Conservation (phyloP, 2,888 invertebrate species). For the Platerodrilus igneus region DNA sequence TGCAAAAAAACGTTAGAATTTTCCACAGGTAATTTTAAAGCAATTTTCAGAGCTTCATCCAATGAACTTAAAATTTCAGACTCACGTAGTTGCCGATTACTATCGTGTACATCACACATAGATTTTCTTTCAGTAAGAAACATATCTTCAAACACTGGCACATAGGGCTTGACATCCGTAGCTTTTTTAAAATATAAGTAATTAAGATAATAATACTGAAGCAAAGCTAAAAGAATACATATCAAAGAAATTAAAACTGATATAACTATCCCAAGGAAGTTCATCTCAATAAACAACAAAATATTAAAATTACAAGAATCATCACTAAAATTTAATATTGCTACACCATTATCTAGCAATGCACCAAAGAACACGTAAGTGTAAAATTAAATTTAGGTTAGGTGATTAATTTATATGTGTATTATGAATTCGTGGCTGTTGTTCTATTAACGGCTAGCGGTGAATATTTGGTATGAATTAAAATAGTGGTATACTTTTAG, state of each 20-base stretch:
- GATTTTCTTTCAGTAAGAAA: constrained; percentile 39
- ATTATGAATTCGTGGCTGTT: too few species aligned
- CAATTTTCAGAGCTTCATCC: constrained; percentile 36
- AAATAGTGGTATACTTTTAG: too few species aligned
- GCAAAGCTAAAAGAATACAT: constrained; percentile 42
- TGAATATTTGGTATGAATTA: too few species aligned
- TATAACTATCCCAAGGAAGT: constrained; percentile 33
- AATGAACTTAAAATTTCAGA: constrained; percentile 37
- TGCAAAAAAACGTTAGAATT: constrained; percentile 13
- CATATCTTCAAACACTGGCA: constrained; percentile 44
- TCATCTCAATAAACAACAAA: constrained; percentile 22
- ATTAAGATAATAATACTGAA: constrained; percentile 43
- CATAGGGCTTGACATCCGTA: constrained; percentile 34
- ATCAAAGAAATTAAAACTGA: constrained; percentile 43
- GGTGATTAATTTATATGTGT: too few species aligned
- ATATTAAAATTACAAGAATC: too few species aligned
- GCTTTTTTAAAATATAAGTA: constrained; percentile 32
- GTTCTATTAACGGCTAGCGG: too few species aligned
- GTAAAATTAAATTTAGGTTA: too few species aligned
- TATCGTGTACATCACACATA: constrained; percentile 26
- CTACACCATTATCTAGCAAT: too few species aligned
- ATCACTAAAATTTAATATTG: too few species aligned
- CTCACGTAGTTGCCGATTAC: constrained; percentile 25
- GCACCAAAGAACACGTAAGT: too few species aligned
- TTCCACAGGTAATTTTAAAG: constrained; percentile 11